These are phyloP conservation scores for Opisthograptis luteolata DNA, from an alignment of 2,888 invertebrate genomes.

Conservation along the genomic window DNA sequence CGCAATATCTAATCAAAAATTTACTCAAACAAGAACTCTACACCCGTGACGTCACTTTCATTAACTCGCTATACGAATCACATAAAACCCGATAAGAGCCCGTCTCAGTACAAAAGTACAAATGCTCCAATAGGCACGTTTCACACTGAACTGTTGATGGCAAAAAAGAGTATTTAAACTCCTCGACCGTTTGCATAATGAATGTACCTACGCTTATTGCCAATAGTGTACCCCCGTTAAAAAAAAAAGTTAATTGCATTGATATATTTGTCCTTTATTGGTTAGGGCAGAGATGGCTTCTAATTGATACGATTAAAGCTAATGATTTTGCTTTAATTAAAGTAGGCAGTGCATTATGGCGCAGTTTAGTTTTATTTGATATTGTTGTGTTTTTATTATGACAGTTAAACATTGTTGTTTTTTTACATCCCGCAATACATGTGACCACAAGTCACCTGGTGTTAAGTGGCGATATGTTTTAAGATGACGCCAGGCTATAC, in stretches of 20 bases:
- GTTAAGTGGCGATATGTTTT: no score
- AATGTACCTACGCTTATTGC: constrained; percentile 62
- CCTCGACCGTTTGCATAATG: constrained; percentile 70
- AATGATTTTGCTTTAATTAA: constrained; percentile 14
- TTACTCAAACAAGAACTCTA: background rate
- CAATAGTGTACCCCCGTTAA: constrained; percentile 39
- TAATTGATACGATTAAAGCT: constrained; percentile 33
- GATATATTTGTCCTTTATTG: constrained; percentile 35
- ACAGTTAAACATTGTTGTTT: no score
- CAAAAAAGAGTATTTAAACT: constrained; percentile 50
- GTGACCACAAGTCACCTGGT: no score
- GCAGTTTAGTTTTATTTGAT: constrained; percentile 13
- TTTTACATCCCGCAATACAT: background rate
- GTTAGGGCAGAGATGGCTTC: constrained; percentile 13
- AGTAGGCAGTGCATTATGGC: background rate
- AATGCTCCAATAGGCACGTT: constrained; percentile 51
- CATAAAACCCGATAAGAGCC: constrained; percentile 9
- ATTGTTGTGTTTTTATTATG: background rate
- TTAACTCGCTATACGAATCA: constrained; percentile 2
- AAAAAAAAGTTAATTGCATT: constrained; percentile 30
- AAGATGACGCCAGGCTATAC: no score
- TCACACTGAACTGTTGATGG: constrained; percentile 50
- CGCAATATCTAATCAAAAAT: background rate
- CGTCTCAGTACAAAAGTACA: background rate
- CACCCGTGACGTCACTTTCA: constrained; percentile 7